Conservation (phyloP, 2,888 invertebrate genomes). For the Coronaproctus castanopsis region DNA sequence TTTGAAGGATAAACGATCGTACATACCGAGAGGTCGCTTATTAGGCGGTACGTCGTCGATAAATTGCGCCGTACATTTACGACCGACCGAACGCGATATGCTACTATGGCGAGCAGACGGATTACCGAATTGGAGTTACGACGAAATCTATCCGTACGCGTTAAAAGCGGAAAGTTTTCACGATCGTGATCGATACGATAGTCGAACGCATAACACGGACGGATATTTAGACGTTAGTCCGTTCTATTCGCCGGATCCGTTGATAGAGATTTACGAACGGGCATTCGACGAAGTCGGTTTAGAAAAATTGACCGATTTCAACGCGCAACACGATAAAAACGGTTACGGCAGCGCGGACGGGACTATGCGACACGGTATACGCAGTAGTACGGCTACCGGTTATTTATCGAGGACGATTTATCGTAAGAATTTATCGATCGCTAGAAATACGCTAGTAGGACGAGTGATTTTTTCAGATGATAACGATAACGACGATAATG, state of each 20-base stretch:
- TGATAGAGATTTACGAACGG: background rate
- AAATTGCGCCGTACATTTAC: constrained; percentile 13
- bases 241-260: constrained; percentile 3
- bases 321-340: background rate
- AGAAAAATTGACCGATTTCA: constrained; percentile 8
- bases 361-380: constrained; percentile 35
- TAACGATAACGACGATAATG: constrained; percentile 27
- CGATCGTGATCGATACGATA: background rate
- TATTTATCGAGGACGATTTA: constrained; percentile 42
- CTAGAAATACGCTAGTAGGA: constrained; percentile 43
- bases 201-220: constrained; percentile 1
- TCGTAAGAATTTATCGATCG: constrained; percentile 51
- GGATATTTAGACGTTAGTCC: constrained; percentile 14
- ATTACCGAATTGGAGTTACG: constrained; percentile 10
- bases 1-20: constrained; percentile 1
- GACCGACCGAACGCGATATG: constrained; percentile 11
- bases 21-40: constrained; percentile 8
- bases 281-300: background rate
- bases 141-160: constrained; percentile 11
- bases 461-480: constrained; percentile 44
- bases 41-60: constrained; percentile 13
- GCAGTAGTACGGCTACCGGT: constrained; percentile 67
- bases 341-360: constrained; percentile 7
- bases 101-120: constrained; percentile 9
- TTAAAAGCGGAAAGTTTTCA: constrained; percentile 13